phyloP scores from a whole-genome alignment of 2,797 vertebrate genomes.

The Oreochromis mossambicus region DNA sequence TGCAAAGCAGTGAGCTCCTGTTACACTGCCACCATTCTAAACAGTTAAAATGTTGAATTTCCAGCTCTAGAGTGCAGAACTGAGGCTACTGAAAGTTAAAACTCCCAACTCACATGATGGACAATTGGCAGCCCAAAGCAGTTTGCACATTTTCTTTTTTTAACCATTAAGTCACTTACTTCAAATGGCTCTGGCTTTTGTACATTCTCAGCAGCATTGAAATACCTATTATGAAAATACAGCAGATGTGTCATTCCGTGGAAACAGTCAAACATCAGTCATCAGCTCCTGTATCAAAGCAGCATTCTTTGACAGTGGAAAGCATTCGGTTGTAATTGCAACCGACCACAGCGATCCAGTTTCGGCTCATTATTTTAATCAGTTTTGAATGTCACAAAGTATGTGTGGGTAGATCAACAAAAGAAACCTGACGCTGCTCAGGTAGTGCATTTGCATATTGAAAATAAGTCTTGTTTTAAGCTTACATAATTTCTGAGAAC shows the following conservation, averaged over 20 bases:
- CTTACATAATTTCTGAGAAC: not conserved
- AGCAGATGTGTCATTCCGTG: constrained; percentile 3
- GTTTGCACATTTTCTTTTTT: not conserved
- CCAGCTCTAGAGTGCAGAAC: not conserved
- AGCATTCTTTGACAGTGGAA: constrained; percentile 16
- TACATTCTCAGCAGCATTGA: not conserved
- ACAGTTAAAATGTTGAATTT: not conserved
- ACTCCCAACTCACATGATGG: not conserved
- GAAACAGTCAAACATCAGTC: constrained; percentile 21
- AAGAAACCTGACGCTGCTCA: not conserved
- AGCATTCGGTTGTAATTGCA: constrained; percentile 31
- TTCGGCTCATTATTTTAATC: constrained; percentile 25
- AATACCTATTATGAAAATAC: not conserved
- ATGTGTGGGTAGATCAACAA: constrained; percentile 39
- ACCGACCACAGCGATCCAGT: not conserved
- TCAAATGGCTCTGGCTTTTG: not conserved
- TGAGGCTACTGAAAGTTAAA: not conserved
- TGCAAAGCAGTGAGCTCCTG: constrained; percentile 7
- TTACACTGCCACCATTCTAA: constrained; percentile 3
- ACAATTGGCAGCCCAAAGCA: not conserved
- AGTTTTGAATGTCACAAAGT: constrained; percentile 26
- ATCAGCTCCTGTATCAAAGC: constrained; percentile 24
- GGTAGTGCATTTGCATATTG: constrained; percentile 22
- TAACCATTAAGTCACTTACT: not conserved
- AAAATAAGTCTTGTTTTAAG: not conserved